Conservation (phyloP, 2,113 vertebrate genomes). For the Galemys pyrenaicus region DNA sequence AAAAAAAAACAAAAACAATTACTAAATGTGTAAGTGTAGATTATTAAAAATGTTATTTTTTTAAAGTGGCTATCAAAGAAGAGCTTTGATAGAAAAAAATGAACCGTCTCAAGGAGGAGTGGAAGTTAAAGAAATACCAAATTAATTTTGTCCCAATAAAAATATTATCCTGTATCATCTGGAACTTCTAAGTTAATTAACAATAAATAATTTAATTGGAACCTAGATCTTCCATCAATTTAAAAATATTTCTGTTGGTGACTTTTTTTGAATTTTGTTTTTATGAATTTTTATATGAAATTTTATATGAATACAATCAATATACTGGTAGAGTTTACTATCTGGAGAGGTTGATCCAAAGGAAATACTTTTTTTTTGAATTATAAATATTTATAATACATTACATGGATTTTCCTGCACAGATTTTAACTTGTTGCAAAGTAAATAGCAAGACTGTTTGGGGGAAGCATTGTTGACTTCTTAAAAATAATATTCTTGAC, state of each 20-base stretch:
- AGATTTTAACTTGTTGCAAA: constrained; percentile 51
- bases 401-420: constrained; percentile 1
- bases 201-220: constrained; percentile 11
- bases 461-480: constrained; percentile 14
- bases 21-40: neutral
- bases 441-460: neutral
- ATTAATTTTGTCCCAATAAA: neutral
- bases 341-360: neutral
- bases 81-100: neutral
- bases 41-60: neutral
- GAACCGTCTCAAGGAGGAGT: neutral
- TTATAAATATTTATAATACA: neutral
- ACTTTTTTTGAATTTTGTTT: neutral
- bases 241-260: neutral
- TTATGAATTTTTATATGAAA: too few species aligned
- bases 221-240: neutral
- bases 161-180: neutral
- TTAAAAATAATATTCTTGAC: constrained; percentile 41
- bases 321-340: neutral
- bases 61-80: neutral
- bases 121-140: neutral
- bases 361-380: constrained; percentile 26
- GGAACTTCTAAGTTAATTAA: neutral
- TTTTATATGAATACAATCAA: constrained; percentile 39
- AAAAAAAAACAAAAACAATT: neutral